Conservation (phyloP, 2,888 invertebrate species). For the Rhingia rostrata region DNA sequence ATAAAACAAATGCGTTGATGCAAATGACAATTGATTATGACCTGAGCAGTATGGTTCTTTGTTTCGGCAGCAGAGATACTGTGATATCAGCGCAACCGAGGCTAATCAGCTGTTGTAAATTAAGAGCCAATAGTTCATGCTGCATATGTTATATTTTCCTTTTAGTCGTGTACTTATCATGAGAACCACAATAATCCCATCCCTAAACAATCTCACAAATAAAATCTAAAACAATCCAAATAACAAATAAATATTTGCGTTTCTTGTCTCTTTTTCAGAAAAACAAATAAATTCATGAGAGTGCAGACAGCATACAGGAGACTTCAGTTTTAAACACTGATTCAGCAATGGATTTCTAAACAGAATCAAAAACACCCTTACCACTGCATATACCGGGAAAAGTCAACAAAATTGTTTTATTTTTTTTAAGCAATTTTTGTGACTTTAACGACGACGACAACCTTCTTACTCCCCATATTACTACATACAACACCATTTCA, state of each 20-base stretch:
- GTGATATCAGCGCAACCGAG: no score
- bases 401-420: slow-evolving; percentile 53
- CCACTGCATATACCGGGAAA: slow-evolving; percentile 57
- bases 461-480: slow-evolving; percentile 3
- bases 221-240: not conserved
- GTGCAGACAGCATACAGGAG: slow-evolving; percentile 62
- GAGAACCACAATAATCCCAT: no score
- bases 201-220: no score
- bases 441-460: slow-evolving; percentile 63
- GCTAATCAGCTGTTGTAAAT: no score
- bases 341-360: slow-evolving; percentile 71
- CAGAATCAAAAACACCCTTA: slow-evolving; percentile 48
- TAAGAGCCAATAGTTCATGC: no score
- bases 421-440: slow-evolving; percentile 31
- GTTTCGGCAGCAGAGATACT: no score
- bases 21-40: no score
- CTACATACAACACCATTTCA: slow-evolving; percentile 11
- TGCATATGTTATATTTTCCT: no score
- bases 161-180: no score
- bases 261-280: slow-evolving; percentile 50
- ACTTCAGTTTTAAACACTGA: slow-evolving; percentile 69
- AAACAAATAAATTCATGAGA: slow-evolving; percentile 71
- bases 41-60: no score
- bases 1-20: no score
- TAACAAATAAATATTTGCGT: not conserved